phyloP scores from a whole-genome alignment of 2,888 invertebrate genomes.

The Octodonta nipae region DNA sequence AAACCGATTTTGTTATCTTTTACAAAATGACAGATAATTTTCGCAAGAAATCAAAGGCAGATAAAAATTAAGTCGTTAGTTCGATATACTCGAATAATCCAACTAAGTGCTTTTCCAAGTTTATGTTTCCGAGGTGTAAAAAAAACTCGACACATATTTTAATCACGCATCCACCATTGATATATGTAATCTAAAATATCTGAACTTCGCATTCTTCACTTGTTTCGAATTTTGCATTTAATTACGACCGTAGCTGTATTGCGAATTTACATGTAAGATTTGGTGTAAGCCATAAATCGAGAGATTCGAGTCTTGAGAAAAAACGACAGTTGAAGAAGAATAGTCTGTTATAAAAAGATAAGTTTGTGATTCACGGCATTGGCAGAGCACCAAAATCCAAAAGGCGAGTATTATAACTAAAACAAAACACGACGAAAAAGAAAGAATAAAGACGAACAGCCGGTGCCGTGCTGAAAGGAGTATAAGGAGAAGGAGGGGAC shows the following conservation, averaged over 20 bases:
- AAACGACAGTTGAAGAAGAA: constrained; percentile 15
- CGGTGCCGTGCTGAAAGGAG: constrained; percentile 11
- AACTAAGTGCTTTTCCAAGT: too few relatives aligned
- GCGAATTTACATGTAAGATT: constrained; percentile 23
- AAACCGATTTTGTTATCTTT: too few relatives aligned
- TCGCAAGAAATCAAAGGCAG: too few relatives aligned
- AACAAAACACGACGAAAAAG: constrained; percentile 3
- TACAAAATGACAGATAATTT: too few relatives aligned
- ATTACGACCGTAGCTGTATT: constrained; percentile 17
- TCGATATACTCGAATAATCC: too few relatives aligned
- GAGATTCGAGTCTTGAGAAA: constrained; percentile 3
- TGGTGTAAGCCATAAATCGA: constrained; percentile 21
- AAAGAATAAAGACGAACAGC: too few relatives aligned
- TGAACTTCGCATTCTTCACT: constrained; percentile 3
- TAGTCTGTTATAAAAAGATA: constrained; percentile 23
- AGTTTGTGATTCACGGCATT: constrained; percentile 25
- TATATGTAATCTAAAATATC: constrained; percentile 1
- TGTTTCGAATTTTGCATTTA: constrained; percentile 18
- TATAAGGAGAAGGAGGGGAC: constrained; percentile 12
- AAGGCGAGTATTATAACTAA: constrained; percentile 20
- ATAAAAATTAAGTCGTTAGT: too few relatives aligned
- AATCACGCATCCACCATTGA: too few relatives aligned
- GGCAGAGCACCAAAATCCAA: constrained; percentile 25
- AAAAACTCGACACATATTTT: too few relatives aligned
- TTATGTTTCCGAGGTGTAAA: too few relatives aligned